Percentiles rank a stretch among this genome's conserved stretches.
Evolutionary conservation across 1,140 invertebrate species (phyloP).

Genomic region (Argopecten irradians): DNA sequence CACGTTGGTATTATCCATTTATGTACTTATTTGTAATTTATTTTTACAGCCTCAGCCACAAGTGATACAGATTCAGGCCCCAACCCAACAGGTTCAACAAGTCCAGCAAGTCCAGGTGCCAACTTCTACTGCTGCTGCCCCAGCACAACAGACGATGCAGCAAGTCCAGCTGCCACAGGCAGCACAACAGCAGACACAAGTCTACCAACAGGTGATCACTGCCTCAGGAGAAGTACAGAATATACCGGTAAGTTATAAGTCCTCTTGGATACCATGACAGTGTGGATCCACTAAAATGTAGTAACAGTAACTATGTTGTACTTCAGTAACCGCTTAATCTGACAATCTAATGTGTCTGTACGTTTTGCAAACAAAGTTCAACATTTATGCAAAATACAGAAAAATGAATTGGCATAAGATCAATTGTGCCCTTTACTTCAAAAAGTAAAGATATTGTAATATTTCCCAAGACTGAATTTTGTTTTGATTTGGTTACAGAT

Average conservation of each 20-base stretch:
- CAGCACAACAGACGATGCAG: constrained; percentile 58
- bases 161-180: constrained; percentile 62
- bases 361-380: neutral
- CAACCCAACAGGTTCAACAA: constrained; percentile 50
- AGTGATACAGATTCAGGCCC: constrained; percentile 80
- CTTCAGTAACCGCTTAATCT: no score
- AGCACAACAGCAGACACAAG: constrained; percentile 79
- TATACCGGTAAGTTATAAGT: constrained; percentile 85
- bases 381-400: no score
- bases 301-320: no score
- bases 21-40: no score
- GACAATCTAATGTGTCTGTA: no score
- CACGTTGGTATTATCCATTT: no score
- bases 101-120: constrained; percentile 69
- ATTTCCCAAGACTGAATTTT: neutral
- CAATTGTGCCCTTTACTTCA: neutral
- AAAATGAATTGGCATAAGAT: neutral
- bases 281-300: no score
- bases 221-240: constrained; percentile 93
- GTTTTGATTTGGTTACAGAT: constrained; percentile 81
- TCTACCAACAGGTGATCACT: constrained; percentile 93
- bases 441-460: neutral
- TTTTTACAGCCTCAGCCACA: constrained; percentile 60
- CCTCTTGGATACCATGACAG: no score
- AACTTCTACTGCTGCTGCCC: constrained; percentile 23